Evolutionary conservation across 2,888 invertebrate genomes (phyloP).

Genomic region (Sialis fuliginosa): DNA sequence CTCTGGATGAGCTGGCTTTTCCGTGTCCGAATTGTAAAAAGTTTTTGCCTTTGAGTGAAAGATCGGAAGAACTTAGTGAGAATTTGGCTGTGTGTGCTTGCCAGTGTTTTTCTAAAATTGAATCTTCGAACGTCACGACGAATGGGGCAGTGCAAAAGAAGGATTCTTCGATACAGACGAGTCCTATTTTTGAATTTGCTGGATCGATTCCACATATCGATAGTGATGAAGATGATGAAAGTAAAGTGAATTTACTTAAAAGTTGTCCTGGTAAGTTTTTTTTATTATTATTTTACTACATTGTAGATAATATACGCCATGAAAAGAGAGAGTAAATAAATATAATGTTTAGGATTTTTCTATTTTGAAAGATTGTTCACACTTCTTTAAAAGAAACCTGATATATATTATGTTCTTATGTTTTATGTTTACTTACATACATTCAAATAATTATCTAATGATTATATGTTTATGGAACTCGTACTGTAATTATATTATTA

Average conservation of each 20-base stretch:
- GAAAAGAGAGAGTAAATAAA: too few species aligned
- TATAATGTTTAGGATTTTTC: too few species aligned
- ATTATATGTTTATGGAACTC: too few species aligned
- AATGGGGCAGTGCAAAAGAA: slow-evolving; percentile 17
- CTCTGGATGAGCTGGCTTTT: slow-evolving; percentile 44
- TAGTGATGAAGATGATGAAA: slow-evolving; percentile 47
- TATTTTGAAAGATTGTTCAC: too few species aligned
- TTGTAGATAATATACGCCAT: background rate
- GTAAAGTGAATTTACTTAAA: background rate
- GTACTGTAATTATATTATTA: too few species aligned
- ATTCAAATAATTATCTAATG: background rate
- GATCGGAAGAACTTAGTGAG: slow-evolving; percentile 16
- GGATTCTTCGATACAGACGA: slow-evolving; percentile 28
- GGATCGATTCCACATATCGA: slow-evolving; percentile 54
- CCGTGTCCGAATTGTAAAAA: slow-evolving; percentile 33
- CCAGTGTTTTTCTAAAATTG: slow-evolving; percentile 16
- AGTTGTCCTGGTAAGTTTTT: background rate
- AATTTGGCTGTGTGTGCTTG: slow-evolving; percentile 18
- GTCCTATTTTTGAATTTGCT: slow-evolving; percentile 44
- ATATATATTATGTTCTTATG: too few species aligned
- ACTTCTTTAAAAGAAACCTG: too few species aligned
- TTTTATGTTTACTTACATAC: background rate
- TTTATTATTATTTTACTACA: background rate
- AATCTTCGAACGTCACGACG: slow-evolving; percentile 16
- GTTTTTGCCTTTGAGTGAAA: slow-evolving; percentile 22